phyloP scores from a whole-genome alignment of 1,140 invertebrate species.

The Manduca sexta region DNA sequence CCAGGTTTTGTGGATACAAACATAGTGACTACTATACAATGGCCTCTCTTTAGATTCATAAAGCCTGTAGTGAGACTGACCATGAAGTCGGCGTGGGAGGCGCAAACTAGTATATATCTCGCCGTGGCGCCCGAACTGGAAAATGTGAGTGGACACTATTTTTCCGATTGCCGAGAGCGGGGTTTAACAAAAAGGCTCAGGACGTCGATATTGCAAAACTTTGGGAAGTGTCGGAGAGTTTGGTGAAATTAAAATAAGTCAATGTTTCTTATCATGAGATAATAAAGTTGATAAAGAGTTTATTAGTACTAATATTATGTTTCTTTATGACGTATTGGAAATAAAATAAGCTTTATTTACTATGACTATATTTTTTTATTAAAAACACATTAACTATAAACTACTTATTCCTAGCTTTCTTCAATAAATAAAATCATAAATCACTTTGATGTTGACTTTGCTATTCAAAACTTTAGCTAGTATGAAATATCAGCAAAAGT shows the following conservation, averaged over 20 bases:
- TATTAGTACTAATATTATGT: too few relatives aligned
- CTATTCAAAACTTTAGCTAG: slow-evolving; percentile 25
- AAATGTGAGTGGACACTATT: slow-evolving; percentile 75
- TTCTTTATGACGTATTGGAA: too few relatives aligned
- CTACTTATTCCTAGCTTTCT: too few relatives aligned
- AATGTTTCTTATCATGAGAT: background rate
- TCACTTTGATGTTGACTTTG: slow-evolving; percentile 27
- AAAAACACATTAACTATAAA: too few relatives aligned
- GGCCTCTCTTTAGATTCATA: slow-evolving; percentile 9
- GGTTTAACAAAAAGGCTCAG: slow-evolving; percentile 29
- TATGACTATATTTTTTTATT: too few relatives aligned
- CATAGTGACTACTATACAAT: slow-evolving; percentile 19
- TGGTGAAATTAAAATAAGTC: slow-evolving; percentile 42
- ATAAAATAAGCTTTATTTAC: too few relatives aligned
- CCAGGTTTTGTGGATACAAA: slow-evolving; percentile 77
- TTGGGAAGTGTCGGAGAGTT: slow-evolving; percentile 60
- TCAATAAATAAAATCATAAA: slow-evolving; percentile 17
- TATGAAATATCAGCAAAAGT: slow-evolving; percentile 36
- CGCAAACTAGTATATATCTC: slow-evolving; percentile 74
- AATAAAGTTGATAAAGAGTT: too few relatives aligned
- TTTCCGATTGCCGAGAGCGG: slow-evolving; percentile 69
- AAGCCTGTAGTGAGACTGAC: slow-evolving; percentile 11
- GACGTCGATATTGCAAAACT: slow-evolving; percentile 51
- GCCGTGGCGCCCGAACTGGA: slow-evolving; percentile 73
- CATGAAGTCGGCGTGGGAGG: slow-evolving; percentile 50